Base-by-base conservation (phyloP, 2,888 invertebrate species). In the Athripsodes cinereus region DNA sequence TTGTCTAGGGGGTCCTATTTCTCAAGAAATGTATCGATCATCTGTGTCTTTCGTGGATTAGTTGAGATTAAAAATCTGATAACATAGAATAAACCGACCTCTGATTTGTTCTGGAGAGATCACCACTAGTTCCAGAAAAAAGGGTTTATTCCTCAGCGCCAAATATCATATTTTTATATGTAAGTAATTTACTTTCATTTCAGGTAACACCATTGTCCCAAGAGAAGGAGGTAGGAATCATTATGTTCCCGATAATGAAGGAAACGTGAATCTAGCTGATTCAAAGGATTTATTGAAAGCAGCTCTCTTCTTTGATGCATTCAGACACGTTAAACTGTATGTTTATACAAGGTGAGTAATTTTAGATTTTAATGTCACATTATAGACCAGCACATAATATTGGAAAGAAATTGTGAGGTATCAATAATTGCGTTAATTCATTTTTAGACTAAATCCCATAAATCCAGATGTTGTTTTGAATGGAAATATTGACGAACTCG, bases 271-370 rank as follows among this genome's bases (percentile, higher is more conserved):
- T n/a, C 16, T 56, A 18, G 34, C 56, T 1, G 57, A 60, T 53
- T 26, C 40, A 13, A n/a, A 52, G 13, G 49, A 44, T 5, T n/a
- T 26, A 16, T 16, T 10, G 8, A 22, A 19, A 11, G 13, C 21
- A 2, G 46, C 53, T 11, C 35, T 46, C 3, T 50, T 22, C 26
- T 58, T 44, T 31, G 22, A 31, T 34, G 6, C 58, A n/a, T 26
- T 54, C n/a, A 22, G 11, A 22, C 35, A 58, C 16, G 18, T 50
- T 20, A 20, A 26, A 31, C 22, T 54, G 18, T n/a, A 26, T 21
- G n/a, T 58, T n/a, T 55, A 54, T 20, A 58, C 58, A 20, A 55
- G 54, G 58, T 58, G 18, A 20, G 31, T 31, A n/a, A n/a, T 8
- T 11, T 11, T 31, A 11, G 8, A 6, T 31, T 31, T 8, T 31